These are phyloP conservation scores for Oscheius myriophilus DNA, from an alignment of 2,888 invertebrate species.

Conservation along the genomic window DNA sequence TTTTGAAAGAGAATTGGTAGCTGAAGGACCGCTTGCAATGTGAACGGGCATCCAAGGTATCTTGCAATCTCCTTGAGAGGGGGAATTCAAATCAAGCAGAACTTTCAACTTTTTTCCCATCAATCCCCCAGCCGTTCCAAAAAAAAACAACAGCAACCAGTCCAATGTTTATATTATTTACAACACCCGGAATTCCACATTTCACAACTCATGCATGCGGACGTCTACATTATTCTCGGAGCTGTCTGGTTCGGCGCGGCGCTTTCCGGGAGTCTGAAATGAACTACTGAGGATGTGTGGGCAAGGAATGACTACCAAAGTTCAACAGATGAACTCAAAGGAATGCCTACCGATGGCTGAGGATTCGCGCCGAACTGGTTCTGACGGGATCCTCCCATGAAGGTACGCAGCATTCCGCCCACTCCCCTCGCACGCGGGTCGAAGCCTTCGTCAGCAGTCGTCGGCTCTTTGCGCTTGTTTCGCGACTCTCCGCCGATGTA, in stretches of 20 bases:
- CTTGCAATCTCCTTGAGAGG: too few relatives aligned
- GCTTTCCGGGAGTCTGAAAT: conserved; percentile 7
- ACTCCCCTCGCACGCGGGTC: conserved; percentile 24
- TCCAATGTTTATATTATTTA: too few relatives aligned
- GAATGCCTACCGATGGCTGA: background rate
- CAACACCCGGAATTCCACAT: too few relatives aligned
- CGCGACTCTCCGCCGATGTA: conserved; percentile 4
- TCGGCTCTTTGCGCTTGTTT: conserved; percentile 21
- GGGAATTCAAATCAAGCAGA: too few relatives aligned
- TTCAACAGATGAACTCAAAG: background rate
- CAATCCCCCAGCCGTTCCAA: too few relatives aligned
- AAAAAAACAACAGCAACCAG: too few relatives aligned
- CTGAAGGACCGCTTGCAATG: too few relatives aligned
- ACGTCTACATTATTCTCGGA: background rate
- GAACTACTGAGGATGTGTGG: background rate
- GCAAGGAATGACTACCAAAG: background rate
- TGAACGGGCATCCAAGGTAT: too few relatives aligned
- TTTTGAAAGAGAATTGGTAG: too few relatives aligned
- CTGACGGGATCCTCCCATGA: conserved; percentile 11
- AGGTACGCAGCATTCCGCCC: conserved; percentile 28
- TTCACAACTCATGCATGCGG: conserved; percentile 1
- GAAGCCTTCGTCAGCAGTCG: conserved; percentile 29
- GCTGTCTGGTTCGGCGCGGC: conserved; percentile 12
- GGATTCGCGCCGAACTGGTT: background rate
- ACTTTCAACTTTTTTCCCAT: too few relatives aligned